Evolutionary conservation across 2,888 invertebrate species (phyloP), one percentile per base, ranked within the genome.

Genomic region (Apotomis turbidana): DNA sequence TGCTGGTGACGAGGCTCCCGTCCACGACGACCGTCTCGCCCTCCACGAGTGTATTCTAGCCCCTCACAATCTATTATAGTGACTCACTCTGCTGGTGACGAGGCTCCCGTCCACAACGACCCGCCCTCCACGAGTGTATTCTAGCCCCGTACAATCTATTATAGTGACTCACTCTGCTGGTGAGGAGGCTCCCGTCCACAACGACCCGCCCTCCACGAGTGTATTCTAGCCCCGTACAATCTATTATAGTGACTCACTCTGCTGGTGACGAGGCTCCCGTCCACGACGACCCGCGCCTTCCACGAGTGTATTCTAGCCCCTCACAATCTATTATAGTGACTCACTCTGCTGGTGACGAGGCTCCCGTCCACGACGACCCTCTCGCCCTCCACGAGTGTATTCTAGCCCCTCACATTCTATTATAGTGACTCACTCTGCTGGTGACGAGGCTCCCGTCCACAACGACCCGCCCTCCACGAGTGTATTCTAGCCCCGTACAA

Each of bases 261-360:
- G 84, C 97, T 97, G 0, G 98, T 98, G 15, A 97, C 95, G 4
- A 97, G 81, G 74, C 96, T 95, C 78, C 95, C 96, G 86, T 97
- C 96, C 4, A 95, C 94, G 0, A 96, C 95, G 0, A 96, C 96
- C 3, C 75, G 94, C 93, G 0, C 96, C 95, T 76, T 96, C 95
- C 38, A 94, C 87, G 76, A n/a, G n/a, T n/a, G n/a, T n/a, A n/a
- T n/a, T n/a, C n/a, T n/a, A n/a, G n/a, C n/a, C n/a, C 27, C 27
- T 27, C 2, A 3, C n/a, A 5, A 5, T 3, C 5, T 38, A 5
- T 41, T 38, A 41, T 12, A 12, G 58, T 58, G 0, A 71, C 97
- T 96, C 59, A 94, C 95, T 81, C 96, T 93, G 84, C 97, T 97
- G 0, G 98, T 98, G 15, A 97, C 95, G 4, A 97, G 81, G 74